Evolutionary conservation across 2,113 vertebrate species (phyloP).

Genomic region (Proterorhinus semilunaris): DNA sequence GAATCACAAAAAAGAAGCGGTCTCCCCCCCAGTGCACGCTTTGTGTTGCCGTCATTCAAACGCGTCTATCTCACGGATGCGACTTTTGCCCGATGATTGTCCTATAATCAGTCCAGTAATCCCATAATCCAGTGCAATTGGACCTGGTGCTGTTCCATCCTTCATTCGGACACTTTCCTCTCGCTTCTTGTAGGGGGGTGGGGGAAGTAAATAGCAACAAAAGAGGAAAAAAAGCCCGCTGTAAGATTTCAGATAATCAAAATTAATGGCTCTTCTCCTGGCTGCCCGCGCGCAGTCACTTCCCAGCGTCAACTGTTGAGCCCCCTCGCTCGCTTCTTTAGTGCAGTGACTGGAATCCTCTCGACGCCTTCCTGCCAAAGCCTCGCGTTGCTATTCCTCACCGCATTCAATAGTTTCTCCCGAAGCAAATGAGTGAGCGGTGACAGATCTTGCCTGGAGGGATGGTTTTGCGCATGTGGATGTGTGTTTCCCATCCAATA

Average conservation of each 20-base stretch:
- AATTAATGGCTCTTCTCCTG: conserved; percentile 65
- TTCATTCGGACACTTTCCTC: conserved; percentile 59
- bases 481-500: conserved; percentile 45
- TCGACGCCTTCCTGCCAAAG: conserved; percentile 58
- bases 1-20: conserved; percentile 48
- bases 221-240: conserved; percentile 24
- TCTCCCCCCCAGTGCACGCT: conserved; percentile 57
- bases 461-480: conserved; percentile 41
- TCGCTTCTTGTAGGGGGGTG: conserved; percentile 18
- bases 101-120: conserved; percentile 74
- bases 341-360: conserved; percentile 81
- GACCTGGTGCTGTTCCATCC: conserved; percentile 59
- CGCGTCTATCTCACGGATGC: conserved; percentile 59
- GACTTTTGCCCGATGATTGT: conserved; percentile 73
- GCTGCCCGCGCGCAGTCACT: conserved; percentile 52
- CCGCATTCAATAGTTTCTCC: conserved; percentile 94
- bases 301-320: conserved; percentile 76
- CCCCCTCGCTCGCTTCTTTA: conserved; percentile 55
- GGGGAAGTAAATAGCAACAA: neutral
- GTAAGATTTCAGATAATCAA: conserved; percentile 66
- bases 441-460: conserved; percentile 76
- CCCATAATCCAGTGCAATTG: conserved; percentile 74
- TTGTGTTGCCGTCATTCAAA: conserved; percentile 68
- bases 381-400: conserved; percentile 80
- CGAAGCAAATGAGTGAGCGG: conserved; percentile 83